phyloP scores from a whole-genome alignment of 2,797 vertebrate genomes.

The Phrynocephalus vlangalii region DNA sequence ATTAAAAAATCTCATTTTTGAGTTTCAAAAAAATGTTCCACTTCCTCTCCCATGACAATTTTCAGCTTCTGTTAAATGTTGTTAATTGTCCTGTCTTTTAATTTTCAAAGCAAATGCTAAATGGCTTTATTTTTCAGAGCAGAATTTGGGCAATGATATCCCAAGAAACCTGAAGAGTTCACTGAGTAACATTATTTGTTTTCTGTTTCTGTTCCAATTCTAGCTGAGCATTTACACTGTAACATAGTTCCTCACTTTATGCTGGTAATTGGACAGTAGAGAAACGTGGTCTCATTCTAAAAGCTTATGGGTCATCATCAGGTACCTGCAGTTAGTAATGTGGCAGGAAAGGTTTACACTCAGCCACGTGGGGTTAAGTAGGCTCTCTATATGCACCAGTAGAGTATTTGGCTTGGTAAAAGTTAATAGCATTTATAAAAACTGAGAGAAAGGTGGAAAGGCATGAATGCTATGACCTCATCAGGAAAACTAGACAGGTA shows the following conservation, averaged over 20 bases:
- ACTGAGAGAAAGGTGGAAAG: conserved; percentile 4
- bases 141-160: conserved; percentile 12
- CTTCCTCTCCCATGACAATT: neutral
- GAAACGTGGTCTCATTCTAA: neutral
- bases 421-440: conserved; percentile 48
- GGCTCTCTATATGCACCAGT: conserved; percentile 36
- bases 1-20: conserved; percentile 18
- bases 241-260: neutral
- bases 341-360: neutral
- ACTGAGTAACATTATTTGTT: conserved; percentile 24
- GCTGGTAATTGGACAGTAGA: neutral
- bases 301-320: neutral
- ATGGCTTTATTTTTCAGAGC: conserved; percentile 8
- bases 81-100: conserved; percentile 40
- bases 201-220: neutral
- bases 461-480: conserved; percentile 13
- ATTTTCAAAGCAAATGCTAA: conserved; percentile 20
- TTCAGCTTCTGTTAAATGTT: conserved; percentile 25
- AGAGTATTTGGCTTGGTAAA: conserved; percentile 41
- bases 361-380: conserved; percentile 25
- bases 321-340: conserved; percentile 7
- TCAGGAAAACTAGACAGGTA: conserved; percentile 7
- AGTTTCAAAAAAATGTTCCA: neutral
- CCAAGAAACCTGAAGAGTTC: neutral
- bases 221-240: neutral